A percentile compares a stretch with the other conserved stretches of the same genome.
These are phyloP conservation scores for Sylvietta virens DNA, from an alignment of 2,113 vertebrate genomes.

Conservation along the genomic window DNA sequence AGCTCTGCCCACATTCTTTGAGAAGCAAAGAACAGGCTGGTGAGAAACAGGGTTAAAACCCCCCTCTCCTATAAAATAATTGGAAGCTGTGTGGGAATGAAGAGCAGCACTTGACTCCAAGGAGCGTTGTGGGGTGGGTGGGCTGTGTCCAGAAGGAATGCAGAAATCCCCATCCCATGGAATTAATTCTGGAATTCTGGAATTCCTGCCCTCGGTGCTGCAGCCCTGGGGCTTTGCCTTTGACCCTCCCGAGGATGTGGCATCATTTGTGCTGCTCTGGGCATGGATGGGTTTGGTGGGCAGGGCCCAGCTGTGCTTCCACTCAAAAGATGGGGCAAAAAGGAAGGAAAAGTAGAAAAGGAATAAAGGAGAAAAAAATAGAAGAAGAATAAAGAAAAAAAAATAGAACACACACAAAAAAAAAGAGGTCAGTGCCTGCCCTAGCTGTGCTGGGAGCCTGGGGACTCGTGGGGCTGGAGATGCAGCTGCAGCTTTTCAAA, in stretches of 20 bases:
- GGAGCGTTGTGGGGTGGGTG: neutral
- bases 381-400: neutral
- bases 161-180: neutral
- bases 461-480: neutral
- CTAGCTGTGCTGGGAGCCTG: neutral
- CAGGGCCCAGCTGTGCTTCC: neutral
- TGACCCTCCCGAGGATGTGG: neutral
- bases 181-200: neutral
- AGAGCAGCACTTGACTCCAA: neutral
- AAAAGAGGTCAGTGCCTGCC: neutral
- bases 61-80: neutral
- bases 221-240: neutral
- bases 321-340: neutral
- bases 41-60: neutral
- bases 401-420: neutral
- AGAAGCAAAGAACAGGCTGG: fast-evolving
- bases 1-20: neutral
- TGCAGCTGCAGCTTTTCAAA: neutral
- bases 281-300: neutral
- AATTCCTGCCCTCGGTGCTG: neutral
- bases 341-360: no score
- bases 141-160: neutral
- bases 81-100: neutral
- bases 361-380: neutral
- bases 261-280: neutral